These are phyloP conservation scores for Yponomeuta evonymella DNA, from an alignment of 2,888 invertebrate species.

Conservation along the genomic window DNA sequence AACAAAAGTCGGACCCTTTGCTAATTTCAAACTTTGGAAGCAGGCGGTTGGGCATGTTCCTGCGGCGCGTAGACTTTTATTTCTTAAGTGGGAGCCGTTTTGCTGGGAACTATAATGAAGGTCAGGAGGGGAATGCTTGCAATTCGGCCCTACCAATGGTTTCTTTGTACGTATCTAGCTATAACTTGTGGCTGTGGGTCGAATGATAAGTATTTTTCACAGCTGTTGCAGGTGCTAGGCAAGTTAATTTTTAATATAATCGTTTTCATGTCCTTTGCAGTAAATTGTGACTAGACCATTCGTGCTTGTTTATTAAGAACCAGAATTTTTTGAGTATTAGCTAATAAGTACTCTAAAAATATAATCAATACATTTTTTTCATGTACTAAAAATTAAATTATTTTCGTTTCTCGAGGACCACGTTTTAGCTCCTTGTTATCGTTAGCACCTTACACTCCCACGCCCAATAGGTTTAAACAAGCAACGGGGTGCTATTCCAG, in stretches of 20 bases:
- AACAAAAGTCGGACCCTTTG: constrained; percentile 11
- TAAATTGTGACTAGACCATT: too few relatives aligned
- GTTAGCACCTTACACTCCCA: constrained; percentile 70
- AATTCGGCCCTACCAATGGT: constrained; percentile 31
- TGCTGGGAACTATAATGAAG: constrained; percentile 27
- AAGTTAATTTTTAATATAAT: too few relatives aligned
- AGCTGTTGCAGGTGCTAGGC: background rate
- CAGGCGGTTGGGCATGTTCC: background rate
- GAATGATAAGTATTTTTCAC: background rate
- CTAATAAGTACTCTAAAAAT: too few relatives aligned
- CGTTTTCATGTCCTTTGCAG: too few relatives aligned
- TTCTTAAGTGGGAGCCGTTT: constrained; percentile 33
- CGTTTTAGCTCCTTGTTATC: constrained; percentile 48
- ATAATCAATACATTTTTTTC: too few relatives aligned
- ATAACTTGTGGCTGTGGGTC: background rate
- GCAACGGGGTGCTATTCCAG: constrained; percentile 48
- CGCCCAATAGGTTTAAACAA: constrained; percentile 45
- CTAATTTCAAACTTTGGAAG: constrained; percentile 18
- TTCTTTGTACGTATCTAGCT: background rate
- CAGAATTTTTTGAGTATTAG: too few relatives aligned
- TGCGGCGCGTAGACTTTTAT: constrained; percentile 18
- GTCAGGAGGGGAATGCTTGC: constrained; percentile 28
- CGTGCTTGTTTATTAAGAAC: too few relatives aligned
- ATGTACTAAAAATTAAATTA: background rate
- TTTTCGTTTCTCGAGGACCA: background rate